phyloP scores from a whole-genome alignment of 2,113 vertebrate species.

The Tringa solitaria region DNA sequence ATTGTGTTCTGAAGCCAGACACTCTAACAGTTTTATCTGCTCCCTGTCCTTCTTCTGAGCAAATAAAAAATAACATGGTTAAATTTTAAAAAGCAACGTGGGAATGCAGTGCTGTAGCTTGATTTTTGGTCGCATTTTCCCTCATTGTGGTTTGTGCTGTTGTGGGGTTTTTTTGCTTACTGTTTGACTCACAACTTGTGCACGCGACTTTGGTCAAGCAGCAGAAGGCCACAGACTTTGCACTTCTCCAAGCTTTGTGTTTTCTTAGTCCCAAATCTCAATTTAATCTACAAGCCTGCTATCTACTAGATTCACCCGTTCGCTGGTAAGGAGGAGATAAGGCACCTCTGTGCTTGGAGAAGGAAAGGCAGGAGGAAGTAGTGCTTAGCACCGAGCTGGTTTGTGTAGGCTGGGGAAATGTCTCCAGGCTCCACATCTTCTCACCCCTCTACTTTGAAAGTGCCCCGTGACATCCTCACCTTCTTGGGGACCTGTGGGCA shows the following conservation, averaged over 20 bases:
- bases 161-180: background rate
- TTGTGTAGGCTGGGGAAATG: background rate
- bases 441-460: background rate
- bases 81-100: background rate
- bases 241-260: background rate
- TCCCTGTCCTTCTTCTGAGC: background rate
- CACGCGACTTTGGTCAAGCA: background rate
- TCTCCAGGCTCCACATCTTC: background rate
- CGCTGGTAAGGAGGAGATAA: background rate
- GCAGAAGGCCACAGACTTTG: slow-evolving; percentile 5
- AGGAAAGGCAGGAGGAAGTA: background rate
- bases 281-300: background rate
- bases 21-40: background rate
- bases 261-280: background rate
- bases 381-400: background rate
- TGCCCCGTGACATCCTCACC: background rate
- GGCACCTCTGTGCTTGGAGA: background rate
- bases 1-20: background rate
- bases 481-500: background rate
- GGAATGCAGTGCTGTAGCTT: background rate
- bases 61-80: background rate
- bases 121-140: background rate
- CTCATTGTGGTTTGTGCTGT: background rate
- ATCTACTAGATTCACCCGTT: background rate
- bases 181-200: background rate